Conservation (phyloP, 2,888 invertebrate species). For the Drosophila tanythrix region DNA sequence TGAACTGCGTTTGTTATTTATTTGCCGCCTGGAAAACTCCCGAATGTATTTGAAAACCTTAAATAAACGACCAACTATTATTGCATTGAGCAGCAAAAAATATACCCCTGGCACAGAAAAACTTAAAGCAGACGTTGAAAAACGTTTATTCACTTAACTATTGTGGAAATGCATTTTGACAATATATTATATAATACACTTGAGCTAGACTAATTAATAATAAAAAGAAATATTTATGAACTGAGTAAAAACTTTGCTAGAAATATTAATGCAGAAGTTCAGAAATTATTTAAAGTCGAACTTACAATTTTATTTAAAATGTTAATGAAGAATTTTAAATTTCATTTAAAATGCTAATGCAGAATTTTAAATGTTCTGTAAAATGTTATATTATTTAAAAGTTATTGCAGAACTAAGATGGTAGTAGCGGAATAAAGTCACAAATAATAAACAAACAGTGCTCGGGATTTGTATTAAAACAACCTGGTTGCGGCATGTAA, state of each 20-base stretch:
- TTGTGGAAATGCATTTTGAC: slow-evolving; percentile 39
- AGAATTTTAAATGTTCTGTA: background rate
- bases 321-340: background rate
- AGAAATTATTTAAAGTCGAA: no score
- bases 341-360: background rate
- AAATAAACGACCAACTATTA: slow-evolving; percentile 51
- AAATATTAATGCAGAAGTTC: no score
- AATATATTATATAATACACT: slow-evolving; percentile 44
- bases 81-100: slow-evolving; percentile 25
- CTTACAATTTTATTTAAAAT: background rate
- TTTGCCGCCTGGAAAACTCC: slow-evolving; percentile 69
- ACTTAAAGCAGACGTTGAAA: slow-evolving; percentile 16
- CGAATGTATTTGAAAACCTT: slow-evolving; percentile 38
- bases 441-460: background rate
- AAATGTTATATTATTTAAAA: background rate
- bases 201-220: background rate
- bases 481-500: background rate
- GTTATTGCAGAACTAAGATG: background rate
- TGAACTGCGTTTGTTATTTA: slow-evolving; percentile 65
- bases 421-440: background rate
- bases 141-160: slow-evolving; percentile 4
- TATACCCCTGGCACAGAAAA: slow-evolving; percentile 14
- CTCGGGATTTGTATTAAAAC: background rate
- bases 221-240: background rate
- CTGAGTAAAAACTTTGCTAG: background rate